phyloP scores from a whole-genome alignment of 2,888 invertebrate species.

The Mythimna lalbum region DNA sequence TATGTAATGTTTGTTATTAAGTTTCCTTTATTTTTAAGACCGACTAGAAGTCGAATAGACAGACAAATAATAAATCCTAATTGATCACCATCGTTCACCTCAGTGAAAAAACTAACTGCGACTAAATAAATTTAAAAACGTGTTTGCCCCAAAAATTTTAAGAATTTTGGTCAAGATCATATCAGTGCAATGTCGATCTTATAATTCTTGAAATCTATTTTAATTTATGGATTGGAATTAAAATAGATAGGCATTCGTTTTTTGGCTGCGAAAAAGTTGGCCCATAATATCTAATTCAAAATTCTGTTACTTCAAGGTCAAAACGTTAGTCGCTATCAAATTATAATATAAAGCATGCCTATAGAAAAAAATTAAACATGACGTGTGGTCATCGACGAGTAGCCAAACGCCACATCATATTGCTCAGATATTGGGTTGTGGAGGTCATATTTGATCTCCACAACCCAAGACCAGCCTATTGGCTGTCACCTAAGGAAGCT shows the following conservation, averaged over 20 bases:
- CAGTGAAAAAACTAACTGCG: too few relatives aligned
- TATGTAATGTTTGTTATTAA: too few relatives aligned
- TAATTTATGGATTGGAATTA: conserved; percentile 5
- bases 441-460: not conserved
- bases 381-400: not conserved
- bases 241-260: not conserved
- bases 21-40: too few relatives aligned
- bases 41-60: too few relatives aligned
- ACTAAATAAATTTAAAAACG: too few relatives aligned
- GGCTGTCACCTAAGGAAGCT: not conserved
- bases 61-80: too few relatives aligned
- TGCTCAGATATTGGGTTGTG: not conserved
- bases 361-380: not conserved
- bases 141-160: not conserved
- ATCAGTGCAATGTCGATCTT: conserved; percentile 4
- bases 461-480: too few relatives aligned
- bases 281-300: not conserved
- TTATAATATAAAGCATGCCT: not conserved
- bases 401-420: not conserved
- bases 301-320: conserved; percentile 12
- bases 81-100: too few relatives aligned
- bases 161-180: conserved; percentile 12
- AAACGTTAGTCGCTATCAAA: not conserved
- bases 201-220: conserved; percentile 1
- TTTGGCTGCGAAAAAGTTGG: conserved; percentile 13